Base-by-base conservation (phyloP, 2,797 vertebrate species). In the Pipistrellus kuhlii region DNA sequence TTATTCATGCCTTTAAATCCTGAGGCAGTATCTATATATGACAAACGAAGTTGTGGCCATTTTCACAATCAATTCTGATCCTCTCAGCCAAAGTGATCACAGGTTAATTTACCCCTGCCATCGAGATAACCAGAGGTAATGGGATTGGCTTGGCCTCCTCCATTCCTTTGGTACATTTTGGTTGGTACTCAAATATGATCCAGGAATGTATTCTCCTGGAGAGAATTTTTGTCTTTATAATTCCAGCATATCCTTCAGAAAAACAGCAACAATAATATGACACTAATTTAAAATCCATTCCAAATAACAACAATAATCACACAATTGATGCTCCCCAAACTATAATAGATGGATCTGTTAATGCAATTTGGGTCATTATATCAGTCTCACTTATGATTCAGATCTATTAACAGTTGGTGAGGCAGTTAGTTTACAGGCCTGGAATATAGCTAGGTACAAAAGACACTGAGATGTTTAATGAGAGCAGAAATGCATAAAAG, bases 41-140 rank as follows among this genome's bases (percentile, higher is more conserved):
- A 76, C 27, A 94, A 71, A 64, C 51, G n/a, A n/a, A 95, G 17
- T 46, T 68, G 51, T 64, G 41, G 25, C 71, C 62, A 88, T 95
- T 85, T 96, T 91, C 27, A 46, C 57, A 87, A 91, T 89, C 81
- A 25, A 20, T 85, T 77, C 46, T 73, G 30, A 94, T 96, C 13
- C 27, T 69, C 23, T 23, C 44, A 55, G 12, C 14, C 84, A 81
- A 86, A 84, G 59, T 71, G 71, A 95, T 94, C 68, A 23, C 41
- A 72, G 89, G 48, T 89, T 92, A 78, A 91, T 94, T 95, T 75
- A 89, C 18, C 91, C 73, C 35, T 95, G 35, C 77, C 84, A 38
- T 8, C 85, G 73, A 82, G n/a, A 44, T 93, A 78, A 91, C n/a
- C 35, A 90, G 62, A 89, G 30, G 35, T n/a, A 88, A 82, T 75